A percentile compares a stretch with the other conserved stretches of the same genome.
Conservation (phyloP, 2,797 vertebrate genomes). For the Acanthopagrus latus region DNA sequence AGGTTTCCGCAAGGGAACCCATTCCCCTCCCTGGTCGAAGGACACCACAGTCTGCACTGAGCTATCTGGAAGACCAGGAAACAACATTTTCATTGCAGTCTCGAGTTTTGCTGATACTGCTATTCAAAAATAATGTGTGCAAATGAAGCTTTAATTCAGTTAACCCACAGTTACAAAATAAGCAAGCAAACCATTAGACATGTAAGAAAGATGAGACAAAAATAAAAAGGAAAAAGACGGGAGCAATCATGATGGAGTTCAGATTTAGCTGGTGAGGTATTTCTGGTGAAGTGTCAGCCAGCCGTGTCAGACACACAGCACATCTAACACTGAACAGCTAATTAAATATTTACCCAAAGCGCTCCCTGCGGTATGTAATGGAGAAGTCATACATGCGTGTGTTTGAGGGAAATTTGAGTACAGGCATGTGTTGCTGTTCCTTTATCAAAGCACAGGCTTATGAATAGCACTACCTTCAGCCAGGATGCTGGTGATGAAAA, state of each 20-base stretch:
- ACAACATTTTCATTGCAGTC: slow-evolving; percentile 13
- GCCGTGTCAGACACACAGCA: slow-evolving; percentile 40
- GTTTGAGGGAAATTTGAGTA: slow-evolving; percentile 48
- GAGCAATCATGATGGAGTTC: background rate
- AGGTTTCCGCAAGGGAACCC: slow-evolving; percentile 91
- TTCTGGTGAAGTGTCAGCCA: slow-evolving; percentile 46
- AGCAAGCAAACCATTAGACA: background rate
- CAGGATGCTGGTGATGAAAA: slow-evolving; percentile 92
- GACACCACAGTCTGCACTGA: slow-evolving; percentile 94
- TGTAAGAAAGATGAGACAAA: background rate
- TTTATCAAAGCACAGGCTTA: slow-evolving; percentile 26
- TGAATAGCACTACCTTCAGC: slow-evolving; percentile 85
- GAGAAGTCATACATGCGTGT: slow-evolving; percentile 51
- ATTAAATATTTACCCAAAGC: slow-evolving; percentile 76
- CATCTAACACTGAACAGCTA: slow-evolving; percentile 65
- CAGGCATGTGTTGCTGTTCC: slow-evolving; percentile 25
- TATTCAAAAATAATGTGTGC: background rate
- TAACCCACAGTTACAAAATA: background rate
- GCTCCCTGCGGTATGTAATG: slow-evolving; percentile 58
- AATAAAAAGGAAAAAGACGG: background rate
- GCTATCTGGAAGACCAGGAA: slow-evolving; percentile 82
- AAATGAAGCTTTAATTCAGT: background rate
- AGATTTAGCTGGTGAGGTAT: slow-evolving; percentile 37
- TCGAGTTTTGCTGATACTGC: background rate
- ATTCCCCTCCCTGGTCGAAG: slow-evolving; percentile 95